These are phyloP conservation scores for Hippolais icterina DNA, from an alignment of 2,113 vertebrate species.

Conservation along the genomic window DNA sequence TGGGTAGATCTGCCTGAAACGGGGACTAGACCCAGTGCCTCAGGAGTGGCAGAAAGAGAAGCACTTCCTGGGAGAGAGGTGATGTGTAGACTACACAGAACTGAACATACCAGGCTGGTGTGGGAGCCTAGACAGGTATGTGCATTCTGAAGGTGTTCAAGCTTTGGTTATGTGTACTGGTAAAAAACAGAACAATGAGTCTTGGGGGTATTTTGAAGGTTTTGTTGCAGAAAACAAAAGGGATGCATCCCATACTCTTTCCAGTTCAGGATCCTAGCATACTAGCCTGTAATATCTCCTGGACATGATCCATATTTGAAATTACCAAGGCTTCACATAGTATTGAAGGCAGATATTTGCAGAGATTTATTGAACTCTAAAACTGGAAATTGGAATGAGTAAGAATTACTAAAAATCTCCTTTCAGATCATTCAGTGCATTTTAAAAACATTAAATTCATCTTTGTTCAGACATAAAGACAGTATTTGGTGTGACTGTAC, in stretches of 20 bases:
- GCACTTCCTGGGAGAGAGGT: background rate
- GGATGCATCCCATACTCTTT: background rate
- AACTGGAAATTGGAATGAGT: background rate
- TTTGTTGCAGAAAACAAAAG: background rate
- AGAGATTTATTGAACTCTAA: background rate
- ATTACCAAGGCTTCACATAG: background rate
- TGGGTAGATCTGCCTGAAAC: background rate
- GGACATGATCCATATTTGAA: background rate
- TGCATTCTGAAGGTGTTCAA: background rate
- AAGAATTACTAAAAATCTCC: background rate
- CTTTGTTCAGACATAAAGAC: background rate
- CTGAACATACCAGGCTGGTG: background rate
- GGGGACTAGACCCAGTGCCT: background rate
- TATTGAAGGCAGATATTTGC: background rate
- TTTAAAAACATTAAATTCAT: background rate
- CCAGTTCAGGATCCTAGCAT: background rate
- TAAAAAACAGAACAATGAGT: background rate
- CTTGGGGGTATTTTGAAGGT: background rate
- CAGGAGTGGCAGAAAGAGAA: background rate
- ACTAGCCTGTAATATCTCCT: background rate
- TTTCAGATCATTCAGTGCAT: background rate
- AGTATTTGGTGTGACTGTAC: background rate
- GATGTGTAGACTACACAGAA: fast-evolving
- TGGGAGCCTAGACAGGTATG: background rate
- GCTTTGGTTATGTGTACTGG: background rate